Evolutionary conservation across 2,888 invertebrate genomes (phyloP).

Genomic region (Cylindroiulus punctatus): DNA sequence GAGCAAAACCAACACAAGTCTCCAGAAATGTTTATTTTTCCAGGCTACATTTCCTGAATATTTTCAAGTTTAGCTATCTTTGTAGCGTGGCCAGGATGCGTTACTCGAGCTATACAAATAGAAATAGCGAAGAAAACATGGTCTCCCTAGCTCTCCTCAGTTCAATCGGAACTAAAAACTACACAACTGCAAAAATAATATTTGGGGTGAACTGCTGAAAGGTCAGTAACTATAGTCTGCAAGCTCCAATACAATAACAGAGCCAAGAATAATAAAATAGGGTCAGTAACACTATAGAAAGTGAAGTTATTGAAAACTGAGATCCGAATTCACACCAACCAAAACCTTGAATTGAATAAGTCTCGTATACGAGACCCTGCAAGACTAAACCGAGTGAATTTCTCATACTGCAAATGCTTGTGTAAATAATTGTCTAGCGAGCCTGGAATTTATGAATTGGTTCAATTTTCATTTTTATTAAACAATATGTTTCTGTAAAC

Average conservation of each 20-base stretch:
- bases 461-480: conserved; percentile 38
- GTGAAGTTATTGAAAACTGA: neutral
- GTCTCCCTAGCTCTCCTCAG: neutral
- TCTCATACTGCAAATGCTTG: conserved; percentile 3
- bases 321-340: neutral
- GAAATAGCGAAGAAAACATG: conserved; percentile 1
- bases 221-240: conserved; percentile 3
- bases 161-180: neutral
- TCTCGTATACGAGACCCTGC: neutral
- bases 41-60: conserved; percentile 19
- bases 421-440: conserved; percentile 4
- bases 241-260: neutral
- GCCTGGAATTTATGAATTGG: conserved; percentile 2
- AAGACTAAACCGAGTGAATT: neutral
- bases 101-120: conserved; percentile 9
- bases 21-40: conserved; percentile 2
- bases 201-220: conserved; percentile 16
- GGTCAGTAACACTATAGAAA: conserved; percentile 15
- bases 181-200: conserved; percentile 27
- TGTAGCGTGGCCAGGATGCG: neutral
- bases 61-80: conserved; percentile 16
- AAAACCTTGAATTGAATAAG: neutral
- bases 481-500: conserved; percentile 11
- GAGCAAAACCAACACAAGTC: neutral
- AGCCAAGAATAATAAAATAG: conserved; percentile 29